Evolutionary conservation across 2,888 invertebrate genomes (phyloP).

Genomic region (Leucania comma): DNA sequence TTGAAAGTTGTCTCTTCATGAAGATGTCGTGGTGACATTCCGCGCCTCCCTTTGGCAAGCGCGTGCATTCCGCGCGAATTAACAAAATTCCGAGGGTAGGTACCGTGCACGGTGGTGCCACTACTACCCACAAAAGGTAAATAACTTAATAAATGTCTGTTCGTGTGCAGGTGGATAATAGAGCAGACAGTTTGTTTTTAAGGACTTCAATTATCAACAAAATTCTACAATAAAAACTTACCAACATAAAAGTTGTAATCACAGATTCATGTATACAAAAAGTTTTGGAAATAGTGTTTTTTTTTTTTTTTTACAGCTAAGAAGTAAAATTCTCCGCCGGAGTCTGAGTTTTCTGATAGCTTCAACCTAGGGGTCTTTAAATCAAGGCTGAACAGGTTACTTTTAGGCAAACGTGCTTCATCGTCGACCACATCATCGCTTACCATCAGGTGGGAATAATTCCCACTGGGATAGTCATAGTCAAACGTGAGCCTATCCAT

Average conservation of each 20-base stretch:
- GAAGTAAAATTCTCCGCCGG: too few relatives aligned
- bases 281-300: too few relatives aligned
- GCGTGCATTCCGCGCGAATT: constrained; percentile 81
- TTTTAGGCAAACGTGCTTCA: too few relatives aligned
- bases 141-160: constrained; percentile 81
- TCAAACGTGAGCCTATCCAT: too few relatives aligned
- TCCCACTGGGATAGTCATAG: too few relatives aligned
- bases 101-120: constrained; percentile 54
- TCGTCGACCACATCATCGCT: too few relatives aligned
- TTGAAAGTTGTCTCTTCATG: constrained; percentile 81
- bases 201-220: background rate
- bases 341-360: too few relatives aligned
- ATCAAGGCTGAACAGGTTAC: too few relatives aligned
- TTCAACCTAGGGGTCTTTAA: too few relatives aligned
- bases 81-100: constrained; percentile 74
- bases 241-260: background rate
- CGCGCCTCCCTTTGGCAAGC: constrained; percentile 77
- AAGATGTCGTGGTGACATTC: constrained; percentile 87
- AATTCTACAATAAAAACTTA: background rate
- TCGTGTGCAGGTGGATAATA: constrained; percentile 38
- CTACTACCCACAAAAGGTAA: constrained; percentile 74
- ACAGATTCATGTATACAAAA: background rate
- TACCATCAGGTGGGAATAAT: too few relatives aligned
- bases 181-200: background rate
- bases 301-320: too few relatives aligned